Evolutionary conservation across 2,888 invertebrate species (phyloP).

Genomic region (Protonemura montana): DNA sequence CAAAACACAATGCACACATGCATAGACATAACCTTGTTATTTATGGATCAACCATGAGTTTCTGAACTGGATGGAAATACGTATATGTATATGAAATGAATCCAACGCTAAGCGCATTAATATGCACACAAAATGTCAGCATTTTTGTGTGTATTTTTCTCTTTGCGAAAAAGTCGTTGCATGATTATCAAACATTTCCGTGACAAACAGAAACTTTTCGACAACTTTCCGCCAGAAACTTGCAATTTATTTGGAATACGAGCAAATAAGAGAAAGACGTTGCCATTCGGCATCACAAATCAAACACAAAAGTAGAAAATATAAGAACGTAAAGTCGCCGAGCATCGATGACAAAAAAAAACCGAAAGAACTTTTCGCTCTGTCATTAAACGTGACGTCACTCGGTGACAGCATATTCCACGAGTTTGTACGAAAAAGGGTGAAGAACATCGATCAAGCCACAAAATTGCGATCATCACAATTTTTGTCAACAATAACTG

Average conservation of each 20-base stretch:
- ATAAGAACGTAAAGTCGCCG: too few species aligned
- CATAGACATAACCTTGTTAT: not conserved
- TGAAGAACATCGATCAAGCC: not conserved
- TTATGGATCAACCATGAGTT: not conserved
- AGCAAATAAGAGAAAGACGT: not conserved
- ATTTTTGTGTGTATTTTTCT: not conserved
- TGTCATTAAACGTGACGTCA: not conserved
- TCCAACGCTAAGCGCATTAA: not conserved
- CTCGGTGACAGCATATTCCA: too few species aligned
- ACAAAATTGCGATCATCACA: not conserved
- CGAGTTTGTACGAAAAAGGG: too few species aligned
- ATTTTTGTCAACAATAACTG: not conserved
- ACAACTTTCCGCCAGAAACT: not conserved
- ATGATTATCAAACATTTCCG: not conserved
- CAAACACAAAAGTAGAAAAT: too few species aligned
- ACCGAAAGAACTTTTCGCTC: not conserved
- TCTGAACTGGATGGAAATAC: not conserved
- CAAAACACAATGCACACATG: not conserved
- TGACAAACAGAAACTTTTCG: not conserved
- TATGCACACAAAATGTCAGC: not conserved
- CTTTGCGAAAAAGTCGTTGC: not conserved
- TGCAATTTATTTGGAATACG: not conserved
- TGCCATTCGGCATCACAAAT: not conserved
- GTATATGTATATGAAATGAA: not conserved
- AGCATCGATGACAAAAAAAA: too few species aligned